Percentiles rank a stretch among this genome's conserved stretches.
phyloP scores from a whole-genome alignment of 2,797 vertebrate species.

The Dallia pectoralis region DNA sequence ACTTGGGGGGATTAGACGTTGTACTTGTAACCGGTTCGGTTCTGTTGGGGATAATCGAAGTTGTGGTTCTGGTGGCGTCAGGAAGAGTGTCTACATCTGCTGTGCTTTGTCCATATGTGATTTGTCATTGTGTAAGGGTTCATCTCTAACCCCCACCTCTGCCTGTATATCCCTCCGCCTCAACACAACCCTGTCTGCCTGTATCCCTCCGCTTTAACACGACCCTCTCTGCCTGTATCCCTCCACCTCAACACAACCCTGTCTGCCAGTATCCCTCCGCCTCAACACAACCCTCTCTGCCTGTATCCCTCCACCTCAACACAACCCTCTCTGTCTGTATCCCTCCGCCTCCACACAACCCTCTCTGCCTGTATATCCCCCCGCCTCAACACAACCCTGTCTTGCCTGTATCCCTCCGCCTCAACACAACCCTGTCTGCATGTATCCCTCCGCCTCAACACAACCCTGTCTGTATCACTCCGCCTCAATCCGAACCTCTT shows the following conservation, averaged over 20 bases:
- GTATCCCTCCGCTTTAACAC: constrained; percentile 25
- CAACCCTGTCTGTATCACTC: constrained; percentile 26
- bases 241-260: no score
- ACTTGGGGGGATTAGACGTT: neutral
- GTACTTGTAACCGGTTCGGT: neutral
- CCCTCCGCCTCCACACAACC: constrained; percentile 16
- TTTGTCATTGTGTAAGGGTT: constrained; percentile 72
- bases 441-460: no score
- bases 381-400: no score
- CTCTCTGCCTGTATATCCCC: no score
- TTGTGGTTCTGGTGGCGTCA: constrained; percentile 60
- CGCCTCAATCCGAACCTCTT: constrained; percentile 49
- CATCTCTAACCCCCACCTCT: constrained; percentile 55
- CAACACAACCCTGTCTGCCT: constrained; percentile 46
- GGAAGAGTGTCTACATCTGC: constrained; percentile 62
- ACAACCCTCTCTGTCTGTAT: constrained; percentile 44
- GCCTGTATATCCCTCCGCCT: constrained; percentile 50
- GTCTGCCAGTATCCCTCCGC: no score
- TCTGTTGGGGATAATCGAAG: neutral
- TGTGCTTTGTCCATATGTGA: constrained; percentile 69
- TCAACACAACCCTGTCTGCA: constrained; percentile 1
- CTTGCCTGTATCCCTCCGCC: no score
- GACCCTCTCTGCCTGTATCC: no score
- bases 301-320: constrained; percentile 49
- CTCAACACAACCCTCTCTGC: constrained; percentile 35